Evolutionary conservation across 2,888 invertebrate genomes (phyloP).

Genomic region (Cartodere bifasciata): DNA sequence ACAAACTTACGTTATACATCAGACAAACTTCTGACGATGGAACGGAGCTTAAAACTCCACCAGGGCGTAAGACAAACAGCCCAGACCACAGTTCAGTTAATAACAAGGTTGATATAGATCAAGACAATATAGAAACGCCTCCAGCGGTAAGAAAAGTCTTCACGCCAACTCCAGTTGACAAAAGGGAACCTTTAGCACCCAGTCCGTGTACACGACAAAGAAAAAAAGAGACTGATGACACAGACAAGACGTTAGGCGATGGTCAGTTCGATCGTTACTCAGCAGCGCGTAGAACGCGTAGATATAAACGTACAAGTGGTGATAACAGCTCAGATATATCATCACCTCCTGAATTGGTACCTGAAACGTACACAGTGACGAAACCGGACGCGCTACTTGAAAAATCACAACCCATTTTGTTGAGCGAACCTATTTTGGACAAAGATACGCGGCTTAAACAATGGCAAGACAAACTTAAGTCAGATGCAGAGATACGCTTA

Average conservation of each 20-base stretch:
- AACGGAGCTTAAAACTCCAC: conserved; percentile 6
- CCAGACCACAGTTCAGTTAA: conserved; percentile 27
- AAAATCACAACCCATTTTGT: conserved; percentile 39
- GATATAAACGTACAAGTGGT: conserved; percentile 59
- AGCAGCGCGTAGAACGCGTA: conserved; percentile 64
- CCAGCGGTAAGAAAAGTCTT: conserved; percentile 63
- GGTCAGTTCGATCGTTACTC: conserved; percentile 80
- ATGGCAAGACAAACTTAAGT: conserved; percentile 58
- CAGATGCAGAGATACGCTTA: conserved; percentile 12
- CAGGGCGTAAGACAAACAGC: conserved; percentile 11
- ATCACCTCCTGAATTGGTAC: conserved; percentile 29
- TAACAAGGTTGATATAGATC: conserved; percentile 73
- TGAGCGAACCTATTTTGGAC: conserved; percentile 37
- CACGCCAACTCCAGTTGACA: conserved; percentile 47
- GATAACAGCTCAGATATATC: conserved; percentile 44
- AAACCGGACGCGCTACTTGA: conserved; percentile 35
- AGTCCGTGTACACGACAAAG: conserved; percentile 39
- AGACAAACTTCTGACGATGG: conserved; percentile 34
- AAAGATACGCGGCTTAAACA: conserved; percentile 48
- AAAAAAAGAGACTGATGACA: conserved; percentile 27
- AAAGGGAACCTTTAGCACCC: conserved; percentile 33
- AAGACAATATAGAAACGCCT: conserved; percentile 83
- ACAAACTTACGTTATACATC: conserved; percentile 47
- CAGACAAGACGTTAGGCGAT: conserved; percentile 43
- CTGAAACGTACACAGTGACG: conserved; percentile 36